A percentile compares a stretch with the other conserved stretches of the same genome.
Conservation (phyloP, 2,888 invertebrate species). For the Thelaira solivaga region DNA sequence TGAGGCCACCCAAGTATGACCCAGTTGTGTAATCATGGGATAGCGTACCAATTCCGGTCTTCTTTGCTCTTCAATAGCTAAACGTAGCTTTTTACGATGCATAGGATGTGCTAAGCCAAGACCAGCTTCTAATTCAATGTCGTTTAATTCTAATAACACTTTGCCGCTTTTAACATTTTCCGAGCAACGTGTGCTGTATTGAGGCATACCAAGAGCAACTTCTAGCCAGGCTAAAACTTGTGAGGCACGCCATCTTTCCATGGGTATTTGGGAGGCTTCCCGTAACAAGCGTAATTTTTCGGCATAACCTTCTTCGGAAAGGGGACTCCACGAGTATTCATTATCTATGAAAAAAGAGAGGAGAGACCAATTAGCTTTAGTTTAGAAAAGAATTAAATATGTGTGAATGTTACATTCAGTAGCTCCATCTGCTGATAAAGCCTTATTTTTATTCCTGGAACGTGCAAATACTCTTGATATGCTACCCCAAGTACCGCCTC, state of each 20-base stretch:
- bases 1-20: slow-evolving; percentile 95
- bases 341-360: slow-evolving; percentile 65
- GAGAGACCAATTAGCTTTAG: neutral
- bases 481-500: slow-evolving; percentile 91
- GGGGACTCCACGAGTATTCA: slow-evolving; percentile 76
- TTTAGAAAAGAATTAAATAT: neutral
- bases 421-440: slow-evolving; percentile 75
- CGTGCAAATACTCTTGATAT: slow-evolving; percentile 93
- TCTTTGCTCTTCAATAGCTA: slow-evolving; percentile 95
- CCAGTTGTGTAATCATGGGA: slow-evolving; percentile 90
- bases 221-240: slow-evolving; percentile 97
- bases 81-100: slow-evolving; percentile 93
- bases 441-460: slow-evolving; percentile 88
- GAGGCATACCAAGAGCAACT: slow-evolving; percentile 95
- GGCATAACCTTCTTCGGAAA: slow-evolving; percentile 76
- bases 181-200: slow-evolving; percentile 91
- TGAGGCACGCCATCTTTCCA: slow-evolving; percentile 94
- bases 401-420: slow-evolving; percentile 80
- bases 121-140: slow-evolving; percentile 93
- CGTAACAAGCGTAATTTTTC: slow-evolving; percentile 80
- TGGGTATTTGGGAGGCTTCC: slow-evolving; percentile 89
- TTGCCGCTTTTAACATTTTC: slow-evolving; percentile 97
- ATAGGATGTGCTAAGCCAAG: slow-evolving; percentile 94
- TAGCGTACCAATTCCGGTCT: slow-evolving; percentile 92
- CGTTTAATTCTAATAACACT: slow-evolving; percentile 94